Conservation (phyloP, 2,888 invertebrate genomes). For the Luffia ferchaultella region DNA sequence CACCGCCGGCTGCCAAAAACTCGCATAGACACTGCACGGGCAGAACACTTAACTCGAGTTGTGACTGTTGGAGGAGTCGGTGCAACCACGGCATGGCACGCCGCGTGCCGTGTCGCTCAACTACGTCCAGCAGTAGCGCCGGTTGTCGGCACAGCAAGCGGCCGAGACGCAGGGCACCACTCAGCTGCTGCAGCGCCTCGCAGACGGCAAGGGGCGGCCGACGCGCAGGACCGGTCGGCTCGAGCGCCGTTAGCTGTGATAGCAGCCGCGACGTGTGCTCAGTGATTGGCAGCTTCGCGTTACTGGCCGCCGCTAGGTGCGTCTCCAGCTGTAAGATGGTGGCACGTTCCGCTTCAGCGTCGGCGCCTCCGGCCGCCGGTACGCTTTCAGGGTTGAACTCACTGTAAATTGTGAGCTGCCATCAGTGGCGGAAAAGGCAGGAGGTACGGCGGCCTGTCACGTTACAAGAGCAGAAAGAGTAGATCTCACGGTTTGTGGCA, state of each 20-base stretch:
- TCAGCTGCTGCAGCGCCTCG: constrained; percentile 81
- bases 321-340: constrained; percentile 79
- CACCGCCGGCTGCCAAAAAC: constrained; percentile 78
- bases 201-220: constrained; percentile 80
- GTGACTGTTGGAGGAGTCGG: constrained; percentile 90
- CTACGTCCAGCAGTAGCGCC: constrained; percentile 91
- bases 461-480: too few species aligned
- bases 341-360: constrained; percentile 44
- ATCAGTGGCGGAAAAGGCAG: too few species aligned
- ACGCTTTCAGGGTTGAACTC: constrained; percentile 54
- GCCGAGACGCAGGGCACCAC: constrained; percentile 82
- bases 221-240: constrained; percentile 84
- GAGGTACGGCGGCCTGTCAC: too few species aligned
- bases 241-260: constrained; percentile 81
- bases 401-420: constrained; percentile 20
- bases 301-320: constrained; percentile 89
- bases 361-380: constrained; percentile 25
- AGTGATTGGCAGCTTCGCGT: constrained; percentile 87
- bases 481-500: too few species aligned
- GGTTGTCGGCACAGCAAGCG: constrained; percentile 92
- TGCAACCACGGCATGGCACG: constrained; percentile 98
- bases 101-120: constrained; percentile 87
- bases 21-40: constrained; percentile 98
- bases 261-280: constrained; percentile 88
- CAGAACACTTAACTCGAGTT: constrained; percentile 85